Percentiles rank a stretch among this genome's conserved stretches.
Evolutionary conservation across 2,888 invertebrate species (phyloP).

Genomic region (Parasteatoda lunata): DNA sequence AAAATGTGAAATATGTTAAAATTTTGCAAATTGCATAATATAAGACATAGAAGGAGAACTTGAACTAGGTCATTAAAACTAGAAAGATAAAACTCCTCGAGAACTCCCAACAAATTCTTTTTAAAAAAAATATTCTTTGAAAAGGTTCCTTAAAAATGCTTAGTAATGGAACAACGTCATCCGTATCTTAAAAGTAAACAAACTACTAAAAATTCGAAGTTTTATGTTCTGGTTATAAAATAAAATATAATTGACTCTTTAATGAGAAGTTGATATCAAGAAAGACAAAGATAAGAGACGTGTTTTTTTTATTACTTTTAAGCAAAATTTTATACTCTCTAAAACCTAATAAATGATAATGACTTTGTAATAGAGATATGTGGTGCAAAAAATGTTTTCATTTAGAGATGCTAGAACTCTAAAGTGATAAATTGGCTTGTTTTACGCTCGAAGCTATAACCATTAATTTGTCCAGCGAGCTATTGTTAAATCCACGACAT

Average conservation of each 20-base stretch:
- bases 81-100: no score
- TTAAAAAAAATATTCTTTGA: no score
- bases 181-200: background rate
- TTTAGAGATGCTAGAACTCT: background rate
- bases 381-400: background rate
- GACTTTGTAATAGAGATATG: background rate
- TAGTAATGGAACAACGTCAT: background rate
- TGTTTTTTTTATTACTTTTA: background rate
- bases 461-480: background rate
- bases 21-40: no score
- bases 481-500: background rate
- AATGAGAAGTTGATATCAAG: slow-evolving; percentile 14
- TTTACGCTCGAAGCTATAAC: background rate
- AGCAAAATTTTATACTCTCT: background rate
- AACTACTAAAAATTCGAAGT: slow-evolving; percentile 13
- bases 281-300: slow-evolving; percentile 10
- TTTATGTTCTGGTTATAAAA: slow-evolving; percentile 34
- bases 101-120: no score
- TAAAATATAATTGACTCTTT: slow-evolving; percentile 30
- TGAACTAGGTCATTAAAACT: no score
- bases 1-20: no score
- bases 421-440: background rate
- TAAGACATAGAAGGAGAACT: no score
- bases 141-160: no score
- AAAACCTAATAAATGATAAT: slow-evolving; percentile 11